phyloP scores from a whole-genome alignment of 2,888 invertebrate species.

The Polydrusus pterygomalis region DNA sequence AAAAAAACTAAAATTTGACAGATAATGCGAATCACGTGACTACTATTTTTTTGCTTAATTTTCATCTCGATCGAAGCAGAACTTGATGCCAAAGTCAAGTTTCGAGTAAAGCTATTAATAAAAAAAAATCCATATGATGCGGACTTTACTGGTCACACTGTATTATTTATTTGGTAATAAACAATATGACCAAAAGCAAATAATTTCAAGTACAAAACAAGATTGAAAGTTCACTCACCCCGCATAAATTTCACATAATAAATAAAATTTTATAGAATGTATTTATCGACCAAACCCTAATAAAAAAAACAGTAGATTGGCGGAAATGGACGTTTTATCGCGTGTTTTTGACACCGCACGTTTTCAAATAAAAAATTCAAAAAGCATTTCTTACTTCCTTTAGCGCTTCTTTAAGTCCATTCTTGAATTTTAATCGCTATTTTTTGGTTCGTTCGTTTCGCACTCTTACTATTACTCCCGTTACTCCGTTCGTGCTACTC shows the following conservation, averaged over 20 bases:
- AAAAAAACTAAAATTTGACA: too few species aligned
- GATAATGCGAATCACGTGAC: too few species aligned
- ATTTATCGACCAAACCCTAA: constrained; percentile 50
- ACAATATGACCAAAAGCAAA: neutral
- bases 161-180: neutral
- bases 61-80: too few species aligned
- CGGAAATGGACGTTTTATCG: constrained; percentile 55
- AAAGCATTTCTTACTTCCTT: constrained; percentile 53
- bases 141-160: too few species aligned
- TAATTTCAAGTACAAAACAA: neutral
- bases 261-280: constrained; percentile 34
- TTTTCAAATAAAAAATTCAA: constrained; percentile 55
- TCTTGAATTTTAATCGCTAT: constrained; percentile 52
- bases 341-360: constrained; percentile 54
- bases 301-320: constrained; percentile 51
- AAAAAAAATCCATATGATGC: too few species aligned
- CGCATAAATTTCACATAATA: constrained; percentile 8
- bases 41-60: too few species aligned
- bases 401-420: constrained; percentile 42
- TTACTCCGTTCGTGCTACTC: neutral
- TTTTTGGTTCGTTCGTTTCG: constrained; percentile 35
- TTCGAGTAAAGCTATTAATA: too few species aligned
- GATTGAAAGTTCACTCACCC: constrained; percentile 7
- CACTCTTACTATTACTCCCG: neutral
- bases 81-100: too few species aligned